Base-by-base conservation (phyloP, 2,113 vertebrate species). In the Hippoglossus stenolepis region DNA sequence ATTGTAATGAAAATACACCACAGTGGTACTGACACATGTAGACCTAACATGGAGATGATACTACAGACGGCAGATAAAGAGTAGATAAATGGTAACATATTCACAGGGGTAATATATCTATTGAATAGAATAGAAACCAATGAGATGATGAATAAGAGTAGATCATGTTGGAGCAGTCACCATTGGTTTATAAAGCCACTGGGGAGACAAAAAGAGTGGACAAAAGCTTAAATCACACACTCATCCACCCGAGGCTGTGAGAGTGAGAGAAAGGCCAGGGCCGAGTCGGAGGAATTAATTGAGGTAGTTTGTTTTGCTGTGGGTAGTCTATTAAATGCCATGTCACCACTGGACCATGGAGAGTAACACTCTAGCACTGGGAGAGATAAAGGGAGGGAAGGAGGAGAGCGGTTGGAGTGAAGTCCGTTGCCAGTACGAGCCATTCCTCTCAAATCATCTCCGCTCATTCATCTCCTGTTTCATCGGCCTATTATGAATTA, bases 231-330 rank as follows among this genome's bases (percentile, higher is more conserved):
- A 70, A 85, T 83, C 80, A 86, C 84, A 85, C 80, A 88, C 73
- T 76, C 73, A 87, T 81, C 82, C 71, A 87, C 84, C 87, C 60
- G 53, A 70, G 86, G 74, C 74, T 70, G 75, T 66, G 77, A 59
- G 76, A 90, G 86, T 77, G 88, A 90, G 85, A 61, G 81, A 92
- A 92, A 92, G 93, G 92, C 92, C 91, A 93, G 83, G 92, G 90
- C 87, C 28, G 70, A 88, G 92, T 88, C 83, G 47, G 87, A 93
- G 87, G 91, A 93, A 94, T 94, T 94, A 93, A 94, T 94, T 93
- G 93, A 93, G 90, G 93, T 93, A 94, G 92, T 94, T 94, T 94
- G 93, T 94, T 94, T 94, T 93, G 93, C 92, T 91, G 88, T 85
- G 72, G 91, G 92, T 85, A 93, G 92, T 93, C 93, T 92, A 94